A percentile compares a stretch with the other conserved stretches of the same genome.
These are phyloP conservation scores for Drosophila demipolita DNA, from an alignment of 2,888 invertebrate species.

Conservation along the genomic window DNA sequence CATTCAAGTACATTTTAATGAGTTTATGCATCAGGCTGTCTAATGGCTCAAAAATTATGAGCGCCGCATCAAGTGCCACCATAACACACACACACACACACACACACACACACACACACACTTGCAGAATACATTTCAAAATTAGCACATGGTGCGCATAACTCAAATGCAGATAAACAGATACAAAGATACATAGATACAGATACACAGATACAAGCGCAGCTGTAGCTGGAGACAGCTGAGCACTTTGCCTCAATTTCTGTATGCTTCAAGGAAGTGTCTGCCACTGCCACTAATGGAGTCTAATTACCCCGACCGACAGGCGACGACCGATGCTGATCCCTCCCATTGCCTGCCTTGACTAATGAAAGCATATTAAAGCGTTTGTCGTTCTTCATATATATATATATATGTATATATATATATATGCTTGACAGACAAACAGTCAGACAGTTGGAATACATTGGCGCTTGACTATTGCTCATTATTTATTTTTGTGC, in stretches of 20 bases:
- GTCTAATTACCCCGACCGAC: constrained; percentile 72
- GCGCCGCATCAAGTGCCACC: constrained; percentile 56
- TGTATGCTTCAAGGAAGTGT: constrained; percentile 47
- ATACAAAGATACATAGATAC: constrained; percentile 15
- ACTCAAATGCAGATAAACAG: constrained; percentile 36
- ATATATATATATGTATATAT: constrained; percentile 10
- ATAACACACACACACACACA: constrained; percentile 12
- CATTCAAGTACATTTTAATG: constrained; percentile 79
- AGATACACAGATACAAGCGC: constrained; percentile 25
- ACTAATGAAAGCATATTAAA: constrained; percentile 75
- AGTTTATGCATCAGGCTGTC: constrained; percentile 75
- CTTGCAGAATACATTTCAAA: constrained; percentile 22
- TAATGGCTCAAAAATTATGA: constrained; percentile 80
- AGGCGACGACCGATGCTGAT: constrained; percentile 53
- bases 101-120: constrained; percentile 22
- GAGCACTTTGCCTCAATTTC: constrained; percentile 67
- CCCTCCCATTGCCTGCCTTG: constrained; percentile 35
- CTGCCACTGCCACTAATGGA: constrained; percentile 68
- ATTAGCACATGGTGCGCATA: constrained; percentile 57
- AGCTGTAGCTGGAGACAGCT: constrained; percentile 30
- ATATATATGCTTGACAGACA: constrained; percentile 41
- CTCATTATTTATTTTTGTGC: constrained; percentile 59
- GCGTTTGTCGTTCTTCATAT: constrained; percentile 47
- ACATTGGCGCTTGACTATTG: constrained; percentile 44
- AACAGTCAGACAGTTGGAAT: constrained; percentile 45